Evolutionary conservation across 2,113 vertebrate species (phyloP).

Genomic region (crab-eating macaque (Macaca fascicularis)): DNA sequence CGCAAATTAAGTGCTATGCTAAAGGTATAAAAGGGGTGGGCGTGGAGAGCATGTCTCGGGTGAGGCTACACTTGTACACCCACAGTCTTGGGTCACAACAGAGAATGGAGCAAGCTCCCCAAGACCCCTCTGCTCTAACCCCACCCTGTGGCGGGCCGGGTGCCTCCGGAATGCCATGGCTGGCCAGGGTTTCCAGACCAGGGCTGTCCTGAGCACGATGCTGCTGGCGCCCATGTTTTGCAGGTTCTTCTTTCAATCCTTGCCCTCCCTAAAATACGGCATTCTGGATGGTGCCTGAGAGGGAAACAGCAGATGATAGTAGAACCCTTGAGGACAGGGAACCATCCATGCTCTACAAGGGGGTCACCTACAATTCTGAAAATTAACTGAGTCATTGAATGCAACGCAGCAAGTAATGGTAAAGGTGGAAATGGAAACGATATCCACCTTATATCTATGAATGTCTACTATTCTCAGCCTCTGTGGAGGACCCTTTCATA

Average conservation of each 20-base stretch:
- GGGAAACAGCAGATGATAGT: neutral
- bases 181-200: neutral
- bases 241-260: neutral
- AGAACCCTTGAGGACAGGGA: neutral
- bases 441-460: neutral
- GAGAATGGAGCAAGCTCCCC: neutral
- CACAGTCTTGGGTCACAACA: neutral
- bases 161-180: neutral
- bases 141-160: neutral
- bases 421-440: neutral
- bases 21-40: neutral
- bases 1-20: neutral
- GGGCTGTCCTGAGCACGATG: neutral
- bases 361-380: neutral
- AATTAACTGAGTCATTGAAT: neutral
- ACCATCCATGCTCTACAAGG: neutral
- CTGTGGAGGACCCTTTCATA: neutral
- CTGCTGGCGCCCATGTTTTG: neutral
- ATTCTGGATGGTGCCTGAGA: neutral
- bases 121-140: neutral
- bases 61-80: neutral
- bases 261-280: neutral
- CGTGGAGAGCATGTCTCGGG: neutral
- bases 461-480: neutral
- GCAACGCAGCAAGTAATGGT: neutral